Conservation (phyloP, 92 coral and sea anemone species). For the Zoanthus sociatus region DNA sequence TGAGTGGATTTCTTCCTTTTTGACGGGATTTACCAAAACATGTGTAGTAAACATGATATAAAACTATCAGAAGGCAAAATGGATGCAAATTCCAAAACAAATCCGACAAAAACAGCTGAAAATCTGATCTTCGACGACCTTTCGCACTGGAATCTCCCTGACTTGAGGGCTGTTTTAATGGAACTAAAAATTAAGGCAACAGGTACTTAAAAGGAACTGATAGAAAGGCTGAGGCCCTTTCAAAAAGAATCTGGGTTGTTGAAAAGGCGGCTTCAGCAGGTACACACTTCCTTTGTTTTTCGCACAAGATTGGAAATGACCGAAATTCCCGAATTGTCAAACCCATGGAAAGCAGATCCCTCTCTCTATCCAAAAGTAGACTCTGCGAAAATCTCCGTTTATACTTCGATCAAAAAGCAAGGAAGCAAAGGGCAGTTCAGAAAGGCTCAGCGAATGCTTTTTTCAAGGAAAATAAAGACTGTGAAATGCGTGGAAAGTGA, state of each 20-base stretch:
- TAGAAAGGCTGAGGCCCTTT: slow-evolving; percentile 20
- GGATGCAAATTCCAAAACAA: no score
- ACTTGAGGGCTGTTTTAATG: no score
- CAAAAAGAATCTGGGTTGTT: slow-evolving; percentile 37
- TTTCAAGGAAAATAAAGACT: slow-evolving; percentile 29
- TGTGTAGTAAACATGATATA: no score
- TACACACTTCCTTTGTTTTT: slow-evolving; percentile 27
- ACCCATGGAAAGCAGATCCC: slow-evolving; percentile 46
- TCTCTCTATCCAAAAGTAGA: slow-evolving; percentile 45
- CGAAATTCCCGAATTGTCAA: slow-evolving; percentile 41
- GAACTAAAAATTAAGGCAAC: no score
- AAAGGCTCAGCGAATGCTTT: no score
- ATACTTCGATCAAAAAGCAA: slow-evolving; percentile 33
- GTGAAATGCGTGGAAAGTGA: slow-evolving; percentile 15
- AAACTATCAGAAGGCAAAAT: no score
- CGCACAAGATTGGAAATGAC: slow-evolving; percentile 44
- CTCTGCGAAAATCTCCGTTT: slow-evolving; percentile 25
- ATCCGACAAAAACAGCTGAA: no score
- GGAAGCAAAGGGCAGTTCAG: slow-evolving; percentile 25
- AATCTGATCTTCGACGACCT: no score
- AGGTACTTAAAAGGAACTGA: no score
- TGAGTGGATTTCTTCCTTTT: no score
- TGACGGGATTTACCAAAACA: no score
- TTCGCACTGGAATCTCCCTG: no score
- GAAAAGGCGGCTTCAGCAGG: slow-evolving; percentile 37